Percentiles rank a stretch among this genome's conserved stretches.
phyloP scores from a whole-genome alignment of 1,140 invertebrate genomes.

The Zaprionus inermis region DNA sequence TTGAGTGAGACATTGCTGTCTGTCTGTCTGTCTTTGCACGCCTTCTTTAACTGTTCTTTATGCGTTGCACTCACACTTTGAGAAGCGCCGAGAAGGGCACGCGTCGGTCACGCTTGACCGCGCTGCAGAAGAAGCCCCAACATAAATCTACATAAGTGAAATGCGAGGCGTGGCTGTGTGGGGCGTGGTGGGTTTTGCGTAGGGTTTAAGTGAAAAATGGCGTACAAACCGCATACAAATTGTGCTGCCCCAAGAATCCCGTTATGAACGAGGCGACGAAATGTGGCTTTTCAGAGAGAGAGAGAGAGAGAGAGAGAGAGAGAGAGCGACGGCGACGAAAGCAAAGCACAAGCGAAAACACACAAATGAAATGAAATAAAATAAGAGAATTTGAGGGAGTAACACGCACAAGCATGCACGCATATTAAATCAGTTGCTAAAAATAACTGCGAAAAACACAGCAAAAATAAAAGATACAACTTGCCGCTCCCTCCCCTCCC shows the following conservation, averaged over 20 bases:
- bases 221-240: conserved; percentile 79
- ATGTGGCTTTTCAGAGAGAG: conserved; percentile 45
- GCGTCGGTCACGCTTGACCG: conserved; percentile 56
- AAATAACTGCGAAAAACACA: conserved; percentile 51
- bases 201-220: conserved; percentile 75
- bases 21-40: not conserved
- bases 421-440: conserved; percentile 81
- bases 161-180: conserved; percentile 26
- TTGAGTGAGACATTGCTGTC: not conserved
- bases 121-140: conserved; percentile 23
- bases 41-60: not conserved
- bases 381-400: conserved; percentile 51
- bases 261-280: conserved; percentile 63
- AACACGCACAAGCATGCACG: conserved; percentile 76
- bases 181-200: too few species aligned
- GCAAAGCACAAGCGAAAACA: conserved; percentile 1
- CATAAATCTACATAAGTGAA: conserved; percentile 74
- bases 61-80: conserved; percentile 22
- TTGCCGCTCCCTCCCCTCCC: not conserved
- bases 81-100: conserved; percentile 19
- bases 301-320: conserved; percentile 17
- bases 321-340: conserved; percentile 20
- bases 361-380: conserved; percentile 39
- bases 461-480: conserved; percentile 8
- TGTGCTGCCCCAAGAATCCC: conserved; percentile 47